phyloP scores from a whole-genome alignment of 1,140 invertebrate species.

The Alviniconcha marisindica region DNA sequence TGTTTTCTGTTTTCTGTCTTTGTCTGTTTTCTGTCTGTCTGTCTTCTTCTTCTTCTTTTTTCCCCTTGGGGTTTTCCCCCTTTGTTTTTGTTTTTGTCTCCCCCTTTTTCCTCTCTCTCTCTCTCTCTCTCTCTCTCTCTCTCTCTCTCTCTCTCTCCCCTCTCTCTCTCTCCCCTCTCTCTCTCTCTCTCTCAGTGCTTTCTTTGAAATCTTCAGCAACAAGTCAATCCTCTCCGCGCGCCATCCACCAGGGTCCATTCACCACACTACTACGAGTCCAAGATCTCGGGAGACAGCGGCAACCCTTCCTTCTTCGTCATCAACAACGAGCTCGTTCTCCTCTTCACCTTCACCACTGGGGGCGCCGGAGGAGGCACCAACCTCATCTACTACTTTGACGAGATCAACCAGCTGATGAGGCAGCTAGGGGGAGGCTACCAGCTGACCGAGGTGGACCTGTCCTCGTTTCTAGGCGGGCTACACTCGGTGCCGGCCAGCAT shows the following conservation, averaged over 20 bases:
- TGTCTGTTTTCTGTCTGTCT: too few relatives aligned
- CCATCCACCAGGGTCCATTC: slow-evolving; percentile 41
- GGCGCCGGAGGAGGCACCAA: slow-evolving; percentile 59
- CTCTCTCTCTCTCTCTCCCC: too few relatives aligned
- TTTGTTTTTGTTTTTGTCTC: slow-evolving; percentile 7
- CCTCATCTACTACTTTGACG: slow-evolving; percentile 56
- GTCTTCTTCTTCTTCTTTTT: too few relatives aligned
- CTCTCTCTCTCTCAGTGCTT: too few relatives aligned
- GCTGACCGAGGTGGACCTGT: slow-evolving; percentile 55
- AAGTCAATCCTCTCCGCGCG: slow-evolving; percentile 42
- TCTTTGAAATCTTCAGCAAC: slow-evolving; percentile 38
- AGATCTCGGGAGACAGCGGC: slow-evolving; percentile 62
- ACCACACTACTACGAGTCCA: slow-evolving; percentile 53
- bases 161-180: too few relatives aligned
- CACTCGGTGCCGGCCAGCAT: neutral
- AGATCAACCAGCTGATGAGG: slow-evolving; percentile 55
- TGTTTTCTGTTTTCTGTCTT: too few relatives aligned
- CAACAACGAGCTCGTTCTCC: slow-evolving; percentile 55
- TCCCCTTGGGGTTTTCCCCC: too few relatives aligned
- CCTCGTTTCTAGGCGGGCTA: neutral
- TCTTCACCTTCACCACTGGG: slow-evolving; percentile 63
- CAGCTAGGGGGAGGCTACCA: slow-evolving; percentile 52
- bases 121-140: neutral
- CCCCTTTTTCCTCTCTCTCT: slow-evolving; percentile 1
- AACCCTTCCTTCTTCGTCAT: slow-evolving; percentile 63